Base-by-base conservation (phyloP, 2,888 invertebrate species). In the Vanessa cardui region DNA sequence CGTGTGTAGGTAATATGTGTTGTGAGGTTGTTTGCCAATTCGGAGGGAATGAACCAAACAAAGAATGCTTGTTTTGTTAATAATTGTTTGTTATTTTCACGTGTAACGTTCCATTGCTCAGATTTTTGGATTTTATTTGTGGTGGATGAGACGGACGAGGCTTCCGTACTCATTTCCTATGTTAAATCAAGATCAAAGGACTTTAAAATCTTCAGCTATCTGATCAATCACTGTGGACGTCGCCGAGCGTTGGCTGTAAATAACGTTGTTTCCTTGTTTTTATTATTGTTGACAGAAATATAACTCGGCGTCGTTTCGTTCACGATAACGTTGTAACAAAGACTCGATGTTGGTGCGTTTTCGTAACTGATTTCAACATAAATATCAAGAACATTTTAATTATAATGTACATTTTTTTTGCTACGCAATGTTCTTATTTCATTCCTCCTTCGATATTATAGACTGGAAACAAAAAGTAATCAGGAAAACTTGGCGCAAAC, bases 391-490 rank as follows among this genome's bases (percentile, higher is more conserved):
- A n/a, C 16, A 16, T 31, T n/a, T 54, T 54, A 31, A 1, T 31
- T 54, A n/a, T 31, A 54, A 54, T 39, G 8, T n/a, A 18, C 15
- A 18, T 56, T 56, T n/a, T 33, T 39, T 33, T 16, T 56, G 15
- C 33, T 33, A 33, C 18, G 9, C 18, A 39, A 39, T 12, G 33
- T 58, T 26, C 12, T 58, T 21, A 64, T 67, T 49, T 45, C 8
- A 16, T 20, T 59, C 26, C 26, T 26, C 5, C 44, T 56, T 68
- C 45, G 62, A 49, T 46, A 54, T 46, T 52, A 44, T 64, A 49
- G 58, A 31, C 20, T 16, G 60, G n/a, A 49, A 68, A 67, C 65
- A 66, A 54, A 62, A 69, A 69, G 66, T 39, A 66, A 62, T 69
- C 67, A 49, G 61, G 33, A 15, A 46, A 67, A 68, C 62, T 63